Base-by-base conservation (phyloP, 2,113 vertebrate genomes). In the Rynchops niger region DNA sequence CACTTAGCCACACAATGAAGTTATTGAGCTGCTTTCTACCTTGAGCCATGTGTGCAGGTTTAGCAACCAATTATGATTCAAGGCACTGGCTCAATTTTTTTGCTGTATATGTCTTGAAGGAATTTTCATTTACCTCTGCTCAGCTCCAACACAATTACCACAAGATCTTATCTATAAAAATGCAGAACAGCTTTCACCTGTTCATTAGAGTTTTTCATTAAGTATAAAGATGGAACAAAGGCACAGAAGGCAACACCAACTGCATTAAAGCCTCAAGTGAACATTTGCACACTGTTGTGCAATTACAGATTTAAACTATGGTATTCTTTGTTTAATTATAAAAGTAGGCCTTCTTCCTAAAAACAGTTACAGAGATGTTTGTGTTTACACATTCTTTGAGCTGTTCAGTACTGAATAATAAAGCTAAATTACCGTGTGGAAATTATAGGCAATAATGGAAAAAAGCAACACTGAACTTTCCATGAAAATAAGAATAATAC, bases 91-190 rank as follows among this genome's bases (percentile, higher is more conserved):
- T 94, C 1, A 0, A 50, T 88, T 65, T 78, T 91, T 86, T 74
- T 93, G 11, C 80, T 16, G 53, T 80, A 11, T 70, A 72, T 38
- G 5, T 93, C 73, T 95, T 56, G 82, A 84, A 97, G 42, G 88
- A 86, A 94, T 95, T 95, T 95, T 84, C 63, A 63, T 81, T 92
- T 91, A 92, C 36, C 21, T 90, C 71, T 86, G 55, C 82, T 97
- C 76, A 81, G 82, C 53, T 94, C 78, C 86, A 94, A 87, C 52
- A 66, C 59, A 97, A 91, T 96, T 97, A 95, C 86, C 90, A 72
- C 52, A 83, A 97, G 90, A 97, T 93, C 73, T 92, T 95, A 97
- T 97, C 95, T 93, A 17, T 14, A 83, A 81, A 91, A 94, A 88
- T 61, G 47, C 43, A 94, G 45, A 92, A 52, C 52, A 90, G 77